Conservation (phyloP, 1,140 invertebrate species). For the Lucilia cuprina region DNA sequence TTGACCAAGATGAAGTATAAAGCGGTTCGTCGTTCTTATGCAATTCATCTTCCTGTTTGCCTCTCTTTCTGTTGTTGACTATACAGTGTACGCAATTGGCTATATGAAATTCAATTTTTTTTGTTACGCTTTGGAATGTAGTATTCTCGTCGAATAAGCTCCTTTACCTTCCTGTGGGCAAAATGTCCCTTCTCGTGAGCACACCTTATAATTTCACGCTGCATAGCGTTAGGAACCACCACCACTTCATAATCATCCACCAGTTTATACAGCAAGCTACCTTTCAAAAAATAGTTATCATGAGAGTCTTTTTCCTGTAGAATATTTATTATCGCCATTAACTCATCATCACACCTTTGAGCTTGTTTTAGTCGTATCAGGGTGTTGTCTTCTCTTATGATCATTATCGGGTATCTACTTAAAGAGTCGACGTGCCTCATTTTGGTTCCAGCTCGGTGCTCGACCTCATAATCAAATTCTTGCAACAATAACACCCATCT, state of each 20-base stretch:
- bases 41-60: constrained; percentile 60
- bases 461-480: constrained; percentile 49
- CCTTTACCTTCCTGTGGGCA: constrained; percentile 43
- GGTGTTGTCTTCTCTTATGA: too few species aligned
- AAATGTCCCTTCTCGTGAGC: constrained; percentile 33
- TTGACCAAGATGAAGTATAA: constrained; percentile 48
- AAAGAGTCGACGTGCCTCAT: constrained; percentile 52
- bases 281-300: too few species aligned
- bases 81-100: constrained; percentile 56
- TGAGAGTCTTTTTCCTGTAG: too few species aligned
- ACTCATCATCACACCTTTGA: constrained; percentile 53
- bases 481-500: constrained; percentile 50
- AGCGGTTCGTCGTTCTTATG: constrained; percentile 10
- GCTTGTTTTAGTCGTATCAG: too few species aligned
- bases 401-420: constrained; percentile 40
- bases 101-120: constrained; percentile 52
- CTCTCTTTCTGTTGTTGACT: constrained; percentile 46
- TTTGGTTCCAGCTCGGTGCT: constrained; percentile 41
- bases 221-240: too few species aligned
- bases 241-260: too few species aligned
- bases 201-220: too few species aligned
- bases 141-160: constrained; percentile 40
- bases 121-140: constrained; percentile 54
- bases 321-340: too few species aligned
- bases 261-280: too few species aligned